Base-by-base conservation (phyloP, 2,797 vertebrate species). In the Austrolebias charrua region DNA sequence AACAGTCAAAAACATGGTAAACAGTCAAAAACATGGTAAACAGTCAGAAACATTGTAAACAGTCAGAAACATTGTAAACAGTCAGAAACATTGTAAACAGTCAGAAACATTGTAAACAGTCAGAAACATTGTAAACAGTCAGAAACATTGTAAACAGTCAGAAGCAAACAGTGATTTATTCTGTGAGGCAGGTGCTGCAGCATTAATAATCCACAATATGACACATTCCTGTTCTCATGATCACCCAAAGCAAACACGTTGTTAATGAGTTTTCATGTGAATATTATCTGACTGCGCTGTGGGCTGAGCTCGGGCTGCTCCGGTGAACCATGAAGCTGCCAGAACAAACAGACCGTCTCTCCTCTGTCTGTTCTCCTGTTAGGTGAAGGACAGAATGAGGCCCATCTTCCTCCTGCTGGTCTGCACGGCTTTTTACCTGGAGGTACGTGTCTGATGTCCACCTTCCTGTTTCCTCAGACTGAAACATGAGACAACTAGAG, bases 301-400 rank as follows among this genome's bases (percentile, higher is more conserved):
- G 38, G 10, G 11, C 10, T 40, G 11, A 40, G 10, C 38, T 11
- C 9, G 11, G 38, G 11, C 71, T 29, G 33, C 47, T 24, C 2
- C 16, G 47, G 28, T 71, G 69, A 71, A 78, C 83, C 44, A 50
- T 80, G 73, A 82, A 67, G 70, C 69, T 40, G 61, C 3, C 9
- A 31, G 46, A 60, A 65, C 54, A 78, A 80, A 79, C 68, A 24
- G 20, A 64, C 66, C 45, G 15, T 6, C 24, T 48, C 14, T 33
- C 29, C 1, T 33, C n/a, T n/a, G 4, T 55, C 10, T 40, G 38
- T 40, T 35, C 10, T 7, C 38, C 20, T 46, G 7, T n/a, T 3
- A 69, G 63, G 55, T 1, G 1, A 50, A 63, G 38, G 51, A 29
- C 76, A 83, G 24, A 0, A 88, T 88, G 86, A 50, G 57, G 73